Conservation (phyloP, 2,113 vertebrate genomes). For the Phylloscopus trochiloides region DNA sequence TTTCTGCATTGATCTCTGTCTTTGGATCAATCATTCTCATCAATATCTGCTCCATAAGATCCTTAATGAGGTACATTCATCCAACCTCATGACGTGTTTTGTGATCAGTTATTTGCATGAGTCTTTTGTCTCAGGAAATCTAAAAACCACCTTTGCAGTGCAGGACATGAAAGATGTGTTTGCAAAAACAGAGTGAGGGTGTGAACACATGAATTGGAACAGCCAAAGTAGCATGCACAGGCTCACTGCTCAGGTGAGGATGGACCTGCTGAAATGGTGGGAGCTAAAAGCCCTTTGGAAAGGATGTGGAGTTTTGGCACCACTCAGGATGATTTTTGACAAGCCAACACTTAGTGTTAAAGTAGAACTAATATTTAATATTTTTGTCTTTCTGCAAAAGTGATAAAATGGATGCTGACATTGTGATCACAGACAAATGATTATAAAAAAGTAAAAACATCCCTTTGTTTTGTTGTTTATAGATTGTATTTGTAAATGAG, state of each 20-base stretch:
- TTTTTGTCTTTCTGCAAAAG: neutral
- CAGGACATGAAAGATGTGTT: neutral
- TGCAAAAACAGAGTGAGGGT: neutral
- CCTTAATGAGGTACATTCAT: neutral
- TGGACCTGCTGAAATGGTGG: neutral
- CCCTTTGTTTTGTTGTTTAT: neutral
- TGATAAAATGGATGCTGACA: neutral
- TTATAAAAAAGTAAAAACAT: neutral
- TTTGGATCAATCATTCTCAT: neutral
- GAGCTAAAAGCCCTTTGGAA: neutral
- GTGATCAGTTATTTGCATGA: neutral
- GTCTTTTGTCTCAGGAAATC: neutral
- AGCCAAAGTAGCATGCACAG: neutral
- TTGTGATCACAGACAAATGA: neutral
- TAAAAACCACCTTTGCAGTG: neutral
- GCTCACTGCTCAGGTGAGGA: neutral
- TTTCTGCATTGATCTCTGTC: neutral
- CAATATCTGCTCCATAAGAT: neutral
- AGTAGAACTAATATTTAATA: neutral
- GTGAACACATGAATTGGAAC: neutral
- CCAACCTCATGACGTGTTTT: neutral
- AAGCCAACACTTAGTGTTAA: neutral
- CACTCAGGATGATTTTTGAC: neutral
- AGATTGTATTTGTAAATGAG: neutral
- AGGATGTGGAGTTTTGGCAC: neutral